Percentiles rank a stretch among this genome's conserved stretches.
Conservation (phyloP, 2,797 vertebrate species). For the Scolopax rusticola region DNA sequence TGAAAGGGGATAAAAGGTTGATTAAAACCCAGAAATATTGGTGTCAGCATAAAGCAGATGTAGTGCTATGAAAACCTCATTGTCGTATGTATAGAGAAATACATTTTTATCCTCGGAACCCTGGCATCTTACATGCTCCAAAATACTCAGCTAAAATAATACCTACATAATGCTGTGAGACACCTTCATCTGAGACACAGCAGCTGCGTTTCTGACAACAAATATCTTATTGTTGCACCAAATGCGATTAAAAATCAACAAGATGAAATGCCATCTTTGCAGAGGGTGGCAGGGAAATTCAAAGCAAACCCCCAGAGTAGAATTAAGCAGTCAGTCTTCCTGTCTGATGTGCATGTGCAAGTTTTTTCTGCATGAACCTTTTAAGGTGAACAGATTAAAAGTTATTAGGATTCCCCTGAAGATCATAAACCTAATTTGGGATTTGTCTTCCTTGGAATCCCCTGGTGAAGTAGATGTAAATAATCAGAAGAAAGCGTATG, state of each 20-base stretch:
- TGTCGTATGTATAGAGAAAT: neutral
- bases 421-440: neutral
- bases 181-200: neutral
- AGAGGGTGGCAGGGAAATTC: neutral
- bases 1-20: neutral
- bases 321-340: neutral
- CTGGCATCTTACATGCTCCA: neutral
- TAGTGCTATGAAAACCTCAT: neutral
- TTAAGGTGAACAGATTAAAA: neutral
- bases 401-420: neutral
- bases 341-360: neutral
- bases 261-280: neutral
- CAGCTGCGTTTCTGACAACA: constrained; percentile 21
- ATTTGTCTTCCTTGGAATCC: constrained; percentile 16
- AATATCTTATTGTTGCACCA: neutral
- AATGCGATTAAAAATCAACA: neutral
- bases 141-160: constrained; percentile 19
- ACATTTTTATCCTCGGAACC: neutral
- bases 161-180: neutral
- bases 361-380: neutral
- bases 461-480: neutral
- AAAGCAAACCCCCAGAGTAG: neutral
- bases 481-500: neutral
- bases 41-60: neutral
- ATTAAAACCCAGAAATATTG: neutral